A percentile compares a stretch with the other conserved stretches of the same genome.
phyloP scores from a whole-genome alignment of 2,888 invertebrate genomes.

The Camptogramma bilineatum region DNA sequence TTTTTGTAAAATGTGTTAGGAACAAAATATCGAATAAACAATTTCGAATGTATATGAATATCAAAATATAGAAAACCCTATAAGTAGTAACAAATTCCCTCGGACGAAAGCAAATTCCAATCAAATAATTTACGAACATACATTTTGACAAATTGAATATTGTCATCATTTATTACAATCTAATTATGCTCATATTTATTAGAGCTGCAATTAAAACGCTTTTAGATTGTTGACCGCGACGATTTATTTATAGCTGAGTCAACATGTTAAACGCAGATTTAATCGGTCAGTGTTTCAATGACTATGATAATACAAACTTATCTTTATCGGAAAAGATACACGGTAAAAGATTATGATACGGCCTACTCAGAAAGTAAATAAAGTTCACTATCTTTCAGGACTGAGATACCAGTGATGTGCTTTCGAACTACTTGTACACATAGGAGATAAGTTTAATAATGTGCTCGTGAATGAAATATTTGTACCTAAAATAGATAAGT shows the following conservation, averaged over 20 bases:
- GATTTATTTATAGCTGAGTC: constrained; percentile 26
- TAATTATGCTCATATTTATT: not conserved
- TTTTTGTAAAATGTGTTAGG: too few species aligned
- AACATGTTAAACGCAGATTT: constrained; percentile 23
- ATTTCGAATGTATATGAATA: too few species aligned
- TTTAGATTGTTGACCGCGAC: constrained; percentile 18
- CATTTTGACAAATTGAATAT: not conserved
- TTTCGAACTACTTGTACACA: constrained; percentile 3
- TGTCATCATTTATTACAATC: not conserved
- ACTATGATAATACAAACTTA: constrained; percentile 18
- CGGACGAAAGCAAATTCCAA: too few species aligned
- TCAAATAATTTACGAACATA: not conserved
- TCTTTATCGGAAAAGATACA: constrained; percentile 15
- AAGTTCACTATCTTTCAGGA: constrained; percentile 13
- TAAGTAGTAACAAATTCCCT: too few species aligned
- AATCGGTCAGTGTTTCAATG: constrained; percentile 25
- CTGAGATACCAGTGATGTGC: constrained; percentile 13
- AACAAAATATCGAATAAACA: too few species aligned
- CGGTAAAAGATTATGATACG: constrained; percentile 2
- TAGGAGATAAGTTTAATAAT: not conserved
- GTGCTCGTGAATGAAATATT: not conserved
- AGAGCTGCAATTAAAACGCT: constrained; percentile 10
- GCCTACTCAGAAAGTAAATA: constrained; percentile 21
- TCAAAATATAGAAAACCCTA: too few species aligned
- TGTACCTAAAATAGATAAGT: not conserved